phyloP scores from a whole-genome alignment of 2,797 vertebrate species.

The Coluber constrictor region DNA sequence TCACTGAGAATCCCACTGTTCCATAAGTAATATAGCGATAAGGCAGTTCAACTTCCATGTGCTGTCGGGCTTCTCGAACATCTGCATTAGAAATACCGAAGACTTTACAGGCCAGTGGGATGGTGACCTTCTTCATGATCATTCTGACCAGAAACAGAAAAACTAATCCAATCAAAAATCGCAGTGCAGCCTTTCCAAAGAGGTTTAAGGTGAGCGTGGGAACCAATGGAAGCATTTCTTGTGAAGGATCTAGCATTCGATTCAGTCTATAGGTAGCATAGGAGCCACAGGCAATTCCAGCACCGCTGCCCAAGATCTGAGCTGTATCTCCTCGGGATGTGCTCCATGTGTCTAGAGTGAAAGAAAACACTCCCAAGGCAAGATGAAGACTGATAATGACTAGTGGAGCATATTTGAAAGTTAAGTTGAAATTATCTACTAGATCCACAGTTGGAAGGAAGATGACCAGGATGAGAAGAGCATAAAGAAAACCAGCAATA shows the following conservation, averaged over 20 bases:
- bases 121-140: constrained; percentile 84
- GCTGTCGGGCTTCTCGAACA: constrained; percentile 83
- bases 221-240: constrained; percentile 72
- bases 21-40: constrained; percentile 92
- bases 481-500: constrained; percentile 87
- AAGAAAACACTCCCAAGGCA: constrained; percentile 89
- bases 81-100: constrained; percentile 72
- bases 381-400: constrained; percentile 85
- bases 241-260: constrained; percentile 75
- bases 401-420: constrained; percentile 81
- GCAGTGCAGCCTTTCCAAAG: constrained; percentile 71
- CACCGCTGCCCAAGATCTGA: constrained; percentile 91
- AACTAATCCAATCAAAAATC: constrained; percentile 79
- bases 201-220: constrained; percentile 71
- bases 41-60: constrained; percentile 93
- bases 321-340: constrained; percentile 95
- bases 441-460: constrained; percentile 85
- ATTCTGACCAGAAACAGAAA: constrained; percentile 77
- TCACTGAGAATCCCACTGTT: constrained; percentile 84
- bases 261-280: constrained; percentile 79
- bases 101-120: constrained; percentile 83
- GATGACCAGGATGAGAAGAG: constrained; percentile 82
- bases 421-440: constrained; percentile 88
- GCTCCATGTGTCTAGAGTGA: constrained; percentile 96
- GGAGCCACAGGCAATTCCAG: constrained; percentile 87